phyloP scores from a whole-genome alignment of 2,888 invertebrate genomes.

The Platerodrilus igneus region DNA sequence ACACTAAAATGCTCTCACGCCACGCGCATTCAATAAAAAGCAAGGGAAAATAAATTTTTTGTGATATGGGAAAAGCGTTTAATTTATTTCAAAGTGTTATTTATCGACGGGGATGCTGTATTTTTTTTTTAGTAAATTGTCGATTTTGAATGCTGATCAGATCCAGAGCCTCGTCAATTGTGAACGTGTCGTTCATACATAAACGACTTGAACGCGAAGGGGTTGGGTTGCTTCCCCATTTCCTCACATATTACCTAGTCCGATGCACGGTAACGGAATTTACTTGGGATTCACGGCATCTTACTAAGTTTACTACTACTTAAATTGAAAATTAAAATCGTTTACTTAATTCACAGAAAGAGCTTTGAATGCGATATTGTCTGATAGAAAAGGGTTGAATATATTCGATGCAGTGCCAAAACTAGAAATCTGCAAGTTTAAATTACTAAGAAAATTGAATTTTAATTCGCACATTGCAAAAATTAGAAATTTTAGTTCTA shows the following conservation, averaged over 20 bases:
- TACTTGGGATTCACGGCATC: too few relatives aligned
- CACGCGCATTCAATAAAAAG: slow-evolving; percentile 21
- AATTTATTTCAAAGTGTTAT: slow-evolving; percentile 25
- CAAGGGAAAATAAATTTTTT: slow-evolving; percentile 15
- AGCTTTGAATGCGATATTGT: too few relatives aligned
- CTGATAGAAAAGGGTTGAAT: too few relatives aligned
- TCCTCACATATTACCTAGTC: slow-evolving; percentile 20
- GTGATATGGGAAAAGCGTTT: slow-evolving; percentile 17
- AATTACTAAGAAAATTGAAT: too few relatives aligned
- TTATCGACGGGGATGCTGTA: slow-evolving; percentile 20
- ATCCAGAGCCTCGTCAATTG: slow-evolving; percentile 25
- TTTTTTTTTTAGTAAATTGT: slow-evolving; percentile 27
- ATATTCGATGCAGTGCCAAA: too few relatives aligned
- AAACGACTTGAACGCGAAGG: slow-evolving; percentile 13
- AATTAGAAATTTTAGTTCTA: too few relatives aligned
- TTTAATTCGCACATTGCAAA: too few relatives aligned
- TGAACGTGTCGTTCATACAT: slow-evolving; percentile 22
- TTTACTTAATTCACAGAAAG: too few relatives aligned
- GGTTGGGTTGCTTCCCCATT: slow-evolving; percentile 14
- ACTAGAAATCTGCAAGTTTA: too few relatives aligned
- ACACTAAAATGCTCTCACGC: slow-evolving; percentile 18
- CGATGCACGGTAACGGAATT: slow-evolving; percentile 15
- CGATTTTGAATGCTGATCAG: slow-evolving; percentile 27
- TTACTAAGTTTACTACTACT: too few relatives aligned
- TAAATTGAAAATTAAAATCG: too few relatives aligned